phyloP scores from a whole-genome alignment of 1,140 invertebrate species.

The Atopsyche davidsoni region DNA sequence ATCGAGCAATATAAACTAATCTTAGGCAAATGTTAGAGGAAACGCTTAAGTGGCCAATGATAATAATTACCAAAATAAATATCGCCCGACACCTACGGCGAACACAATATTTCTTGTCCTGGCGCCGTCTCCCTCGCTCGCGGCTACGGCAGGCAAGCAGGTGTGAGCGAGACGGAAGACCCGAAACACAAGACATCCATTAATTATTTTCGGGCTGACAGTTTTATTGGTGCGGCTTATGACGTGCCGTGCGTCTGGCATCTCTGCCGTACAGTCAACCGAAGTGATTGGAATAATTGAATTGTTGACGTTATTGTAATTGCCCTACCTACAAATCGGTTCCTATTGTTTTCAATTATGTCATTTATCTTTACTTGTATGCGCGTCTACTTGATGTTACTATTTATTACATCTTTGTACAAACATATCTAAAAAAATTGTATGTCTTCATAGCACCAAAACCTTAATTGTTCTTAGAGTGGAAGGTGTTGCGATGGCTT shows the following conservation, averaged over 20 bases:
- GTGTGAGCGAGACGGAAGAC: conserved; percentile 9
- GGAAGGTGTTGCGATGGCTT: too few relatives aligned
- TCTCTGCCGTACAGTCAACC: conserved; percentile 10
- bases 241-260: conserved; percentile 9
- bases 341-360: too few relatives aligned
- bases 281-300: too few relatives aligned
- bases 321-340: background rate
- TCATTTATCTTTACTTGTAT: too few relatives aligned
- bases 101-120: conserved; percentile 19
- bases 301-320: conserved; percentile 4
- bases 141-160: background rate
- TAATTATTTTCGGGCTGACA: conserved; percentile 29
- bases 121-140: conserved; percentile 14
- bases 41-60: conserved; percentile 31
- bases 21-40: conserved; percentile 18
- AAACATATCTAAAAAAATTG: too few relatives aligned
- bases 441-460: too few relatives aligned
- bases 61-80: conserved; percentile 32
- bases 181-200: conserved; percentile 16
- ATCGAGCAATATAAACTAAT: conserved; percentile 1
- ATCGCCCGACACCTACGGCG: conserved; percentile 22
- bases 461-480: too few relatives aligned
- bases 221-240: conserved; percentile 29
- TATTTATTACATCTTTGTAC: too few relatives aligned
- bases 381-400: too few relatives aligned